A percentile compares a stretch with the other conserved stretches of the same genome.
Conservation (phyloP, 2,113 vertebrate genomes). For the Varanus komodoensis region DNA sequence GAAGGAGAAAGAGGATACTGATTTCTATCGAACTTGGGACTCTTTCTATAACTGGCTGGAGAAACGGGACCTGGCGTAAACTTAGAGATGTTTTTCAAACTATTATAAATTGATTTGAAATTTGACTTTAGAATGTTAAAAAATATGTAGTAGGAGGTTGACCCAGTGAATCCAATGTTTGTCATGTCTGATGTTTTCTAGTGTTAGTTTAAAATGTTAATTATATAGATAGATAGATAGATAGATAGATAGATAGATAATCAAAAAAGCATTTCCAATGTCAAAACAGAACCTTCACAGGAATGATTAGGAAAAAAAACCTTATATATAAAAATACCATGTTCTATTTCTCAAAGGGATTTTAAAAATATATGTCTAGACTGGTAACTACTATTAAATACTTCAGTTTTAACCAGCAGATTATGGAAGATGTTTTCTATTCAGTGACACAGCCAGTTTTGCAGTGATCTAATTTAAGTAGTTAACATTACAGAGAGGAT, state of each 20-base stretch:
- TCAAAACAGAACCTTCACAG: slow-evolving; percentile 17
- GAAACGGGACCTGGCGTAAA: too few relatives aligned
- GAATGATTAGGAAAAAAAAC: not conserved
- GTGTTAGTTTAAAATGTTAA: too few relatives aligned
- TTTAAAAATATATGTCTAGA: slow-evolving; percentile 21
- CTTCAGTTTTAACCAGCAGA: slow-evolving; percentile 42
- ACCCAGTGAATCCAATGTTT: too few relatives aligned
- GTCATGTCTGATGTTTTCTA: too few relatives aligned
- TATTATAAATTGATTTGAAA: too few relatives aligned
- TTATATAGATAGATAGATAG: not conserved
- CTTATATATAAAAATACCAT: not conserved
- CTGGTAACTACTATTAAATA: slow-evolving; percentile 31
- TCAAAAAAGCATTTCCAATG: not conserved
- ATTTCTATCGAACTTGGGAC: too few relatives aligned
- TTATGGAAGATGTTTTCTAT: slow-evolving; percentile 21
- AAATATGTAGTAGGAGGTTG: too few relatives aligned
- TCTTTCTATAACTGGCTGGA: too few relatives aligned
- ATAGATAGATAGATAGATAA: not conserved
- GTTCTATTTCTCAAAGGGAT: not conserved
- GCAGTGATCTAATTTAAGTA: slow-evolving; percentile 27
- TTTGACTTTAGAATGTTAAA: too few relatives aligned
- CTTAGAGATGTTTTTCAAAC: too few relatives aligned
- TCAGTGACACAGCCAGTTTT: not conserved
- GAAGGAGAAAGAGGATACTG: too few relatives aligned
- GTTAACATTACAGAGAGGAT: slow-evolving; percentile 34